A percentile compares a stretch with the other conserved stretches of the same genome.
Evolutionary conservation across 2,797 vertebrate species (phyloP).

Genomic region (Spizella passerina): DNA sequence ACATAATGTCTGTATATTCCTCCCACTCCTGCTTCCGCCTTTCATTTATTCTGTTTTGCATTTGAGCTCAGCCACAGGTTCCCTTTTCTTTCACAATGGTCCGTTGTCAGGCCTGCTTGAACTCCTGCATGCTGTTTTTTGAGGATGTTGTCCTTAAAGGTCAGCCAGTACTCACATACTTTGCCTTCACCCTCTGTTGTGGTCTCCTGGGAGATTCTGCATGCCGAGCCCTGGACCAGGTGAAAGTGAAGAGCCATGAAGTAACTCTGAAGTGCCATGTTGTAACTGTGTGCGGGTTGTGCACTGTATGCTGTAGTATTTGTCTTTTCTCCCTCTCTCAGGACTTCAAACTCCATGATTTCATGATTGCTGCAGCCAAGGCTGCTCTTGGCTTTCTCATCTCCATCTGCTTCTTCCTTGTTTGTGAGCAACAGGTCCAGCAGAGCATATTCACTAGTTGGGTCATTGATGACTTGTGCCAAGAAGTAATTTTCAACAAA

Average conservation of each 20-base stretch:
- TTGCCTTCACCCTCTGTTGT: fast-evolving
- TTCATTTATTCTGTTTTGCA: background rate
- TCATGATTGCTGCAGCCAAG: background rate
- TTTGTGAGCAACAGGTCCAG: background rate
- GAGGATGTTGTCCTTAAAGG: background rate
- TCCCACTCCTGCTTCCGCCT: background rate
- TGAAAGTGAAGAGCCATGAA: background rate
- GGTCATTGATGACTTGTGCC: background rate
- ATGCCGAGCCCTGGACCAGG: background rate
- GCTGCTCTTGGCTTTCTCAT: background rate
- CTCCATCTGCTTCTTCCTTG: background rate
- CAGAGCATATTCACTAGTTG: background rate
- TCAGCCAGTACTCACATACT: background rate
- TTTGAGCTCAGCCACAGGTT: background rate
- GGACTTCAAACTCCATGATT: background rate
- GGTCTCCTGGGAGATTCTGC: background rate
- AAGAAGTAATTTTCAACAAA: background rate
- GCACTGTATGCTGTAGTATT: background rate
- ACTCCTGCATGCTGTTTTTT: background rate
- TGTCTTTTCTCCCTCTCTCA: background rate
- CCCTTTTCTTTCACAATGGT: background rate
- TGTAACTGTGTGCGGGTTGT: background rate
- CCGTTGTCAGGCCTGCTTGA: background rate
- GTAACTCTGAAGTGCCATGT: background rate
- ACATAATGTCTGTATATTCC: background rate